Evolutionary conservation across 2,888 invertebrate genomes (phyloP).

Genomic region (Eilema depressum): DNA sequence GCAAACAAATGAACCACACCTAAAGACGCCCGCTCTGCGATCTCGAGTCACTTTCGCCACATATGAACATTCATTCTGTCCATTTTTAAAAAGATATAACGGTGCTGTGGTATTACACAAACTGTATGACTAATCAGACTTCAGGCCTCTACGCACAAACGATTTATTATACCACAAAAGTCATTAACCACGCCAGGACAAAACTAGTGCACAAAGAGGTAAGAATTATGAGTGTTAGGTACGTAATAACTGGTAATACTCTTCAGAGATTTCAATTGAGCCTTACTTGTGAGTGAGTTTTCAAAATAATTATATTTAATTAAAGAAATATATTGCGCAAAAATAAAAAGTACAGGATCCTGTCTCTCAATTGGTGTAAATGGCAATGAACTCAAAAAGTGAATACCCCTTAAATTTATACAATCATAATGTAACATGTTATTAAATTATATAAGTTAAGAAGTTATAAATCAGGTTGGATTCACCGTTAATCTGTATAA

Average conservation of each 20-base stretch:
- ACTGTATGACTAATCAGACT: neutral
- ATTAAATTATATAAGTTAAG: neutral
- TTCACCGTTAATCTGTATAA: neutral
- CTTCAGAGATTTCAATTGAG: no score
- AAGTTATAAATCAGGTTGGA: neutral
- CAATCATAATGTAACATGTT: neutral
- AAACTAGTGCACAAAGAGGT: no score
- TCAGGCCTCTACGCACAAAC: neutral
- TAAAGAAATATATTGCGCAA: no score
- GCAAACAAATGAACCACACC: neutral
- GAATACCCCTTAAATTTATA: neutral
- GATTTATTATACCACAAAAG: no score
- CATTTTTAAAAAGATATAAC: neutral
- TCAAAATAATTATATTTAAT: no score
- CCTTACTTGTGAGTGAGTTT: no score
- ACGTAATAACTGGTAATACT: no score
- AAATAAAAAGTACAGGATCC: no score
- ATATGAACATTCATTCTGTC: neutral
- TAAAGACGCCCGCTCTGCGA: neutral
- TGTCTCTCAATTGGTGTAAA: neutral
- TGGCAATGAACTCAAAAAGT: neutral
- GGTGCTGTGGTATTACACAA: neutral
- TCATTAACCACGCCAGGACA: no score
- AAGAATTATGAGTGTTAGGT: no score
- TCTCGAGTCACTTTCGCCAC: neutral